Percentiles rank a stretch among this genome's conserved stretches.
Conservation (phyloP, 2,113 vertebrate genomes). For the Cathartes aura region DNA sequence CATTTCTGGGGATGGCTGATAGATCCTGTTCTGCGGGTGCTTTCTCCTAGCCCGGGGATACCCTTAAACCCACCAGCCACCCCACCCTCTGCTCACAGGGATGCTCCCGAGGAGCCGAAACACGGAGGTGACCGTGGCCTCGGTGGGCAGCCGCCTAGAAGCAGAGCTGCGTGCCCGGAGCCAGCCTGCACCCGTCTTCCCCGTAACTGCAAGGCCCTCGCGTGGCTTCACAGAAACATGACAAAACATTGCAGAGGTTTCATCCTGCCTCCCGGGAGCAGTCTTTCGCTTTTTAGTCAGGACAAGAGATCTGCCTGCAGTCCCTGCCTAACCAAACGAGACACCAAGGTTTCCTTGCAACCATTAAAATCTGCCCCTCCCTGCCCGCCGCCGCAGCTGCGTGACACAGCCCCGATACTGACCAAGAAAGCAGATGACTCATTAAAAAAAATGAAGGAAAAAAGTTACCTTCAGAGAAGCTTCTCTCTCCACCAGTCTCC, state of each 20-base stretch:
- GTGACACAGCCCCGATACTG: not conserved
- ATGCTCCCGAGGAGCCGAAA: not conserved
- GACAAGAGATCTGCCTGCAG: not conserved
- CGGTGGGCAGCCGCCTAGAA: not conserved
- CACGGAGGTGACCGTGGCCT: accelerated
- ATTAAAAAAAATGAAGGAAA: not conserved
- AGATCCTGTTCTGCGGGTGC: not conserved
- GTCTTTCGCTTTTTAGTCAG: not conserved
- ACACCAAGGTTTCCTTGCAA: not conserved
- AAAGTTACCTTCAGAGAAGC: not conserved
- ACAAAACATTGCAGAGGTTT: not conserved
- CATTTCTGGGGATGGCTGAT: not conserved
- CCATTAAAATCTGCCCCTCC: not conserved
- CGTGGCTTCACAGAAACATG: accelerated
- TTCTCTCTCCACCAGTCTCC: not conserved
- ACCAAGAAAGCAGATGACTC: not conserved
- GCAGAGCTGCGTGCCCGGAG: accelerated
- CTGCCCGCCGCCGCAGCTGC: accelerated
- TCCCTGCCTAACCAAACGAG: not conserved
- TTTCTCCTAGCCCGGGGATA: not conserved
- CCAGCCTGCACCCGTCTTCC: accelerated
- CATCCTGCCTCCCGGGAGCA: not conserved
- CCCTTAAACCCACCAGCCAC: not conserved
- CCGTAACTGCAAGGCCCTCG: not conserved
- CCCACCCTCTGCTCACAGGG: not conserved